These are phyloP conservation scores for Mormyrus hasselquistii DNA, from an alignment of 2,797 vertebrate genomes.

Conservation along the genomic window DNA sequence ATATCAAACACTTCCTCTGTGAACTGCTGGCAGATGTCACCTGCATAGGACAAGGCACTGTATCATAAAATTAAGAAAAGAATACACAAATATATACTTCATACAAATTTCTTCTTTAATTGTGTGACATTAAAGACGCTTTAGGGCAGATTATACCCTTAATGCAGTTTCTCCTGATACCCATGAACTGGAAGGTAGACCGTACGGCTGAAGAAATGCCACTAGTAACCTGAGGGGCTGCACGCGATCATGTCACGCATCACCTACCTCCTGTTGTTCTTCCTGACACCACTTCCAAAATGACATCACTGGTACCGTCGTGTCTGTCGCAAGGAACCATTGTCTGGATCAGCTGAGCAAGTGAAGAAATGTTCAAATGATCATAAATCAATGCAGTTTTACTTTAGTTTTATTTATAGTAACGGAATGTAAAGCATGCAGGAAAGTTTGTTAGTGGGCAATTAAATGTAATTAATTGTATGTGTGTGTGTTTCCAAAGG, in stretches of 20 bases:
- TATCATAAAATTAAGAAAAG: background rate
- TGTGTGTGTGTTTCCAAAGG: background rate
- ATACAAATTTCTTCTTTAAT: background rate
- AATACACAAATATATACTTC: background rate
- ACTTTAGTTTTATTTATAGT: background rate
- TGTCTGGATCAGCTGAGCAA: constrained; percentile 68
- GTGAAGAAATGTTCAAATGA: background rate
- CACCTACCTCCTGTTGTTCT: constrained; percentile 87
- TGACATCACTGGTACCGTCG: constrained; percentile 65
- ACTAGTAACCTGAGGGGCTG: background rate
- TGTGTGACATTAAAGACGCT: background rate
- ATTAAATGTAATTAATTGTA: background rate
- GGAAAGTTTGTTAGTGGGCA: background rate
- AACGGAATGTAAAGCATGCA: background rate
- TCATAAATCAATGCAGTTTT: background rate
- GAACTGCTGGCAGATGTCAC: constrained; percentile 96
- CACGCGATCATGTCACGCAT: background rate
- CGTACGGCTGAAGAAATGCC: background rate
- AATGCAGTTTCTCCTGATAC: background rate
- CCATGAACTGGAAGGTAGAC: background rate
- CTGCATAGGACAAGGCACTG: constrained; percentile 53
- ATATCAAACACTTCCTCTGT: constrained; percentile 87
- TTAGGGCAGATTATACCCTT: background rate
- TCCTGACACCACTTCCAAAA: constrained; percentile 85
- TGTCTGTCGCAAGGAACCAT: constrained; percentile 73